Percentiles rank a stretch among this genome's conserved stretches.
Conservation (phyloP, 92 coral and sea anemone genomes). For the Porites lobata region DNA sequence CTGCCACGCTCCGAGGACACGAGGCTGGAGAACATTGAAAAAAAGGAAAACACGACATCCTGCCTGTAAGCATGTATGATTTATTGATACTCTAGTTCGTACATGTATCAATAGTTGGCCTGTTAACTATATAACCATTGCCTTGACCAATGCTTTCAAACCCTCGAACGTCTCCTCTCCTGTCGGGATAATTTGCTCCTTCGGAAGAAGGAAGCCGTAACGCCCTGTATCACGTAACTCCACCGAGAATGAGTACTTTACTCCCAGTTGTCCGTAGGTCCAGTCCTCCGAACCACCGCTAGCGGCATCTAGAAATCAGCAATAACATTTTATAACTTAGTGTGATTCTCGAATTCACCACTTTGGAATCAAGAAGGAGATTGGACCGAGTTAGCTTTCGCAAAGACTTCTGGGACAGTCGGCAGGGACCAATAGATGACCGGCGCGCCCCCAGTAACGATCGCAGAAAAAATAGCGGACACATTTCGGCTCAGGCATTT, state of each 20-base stretch:
- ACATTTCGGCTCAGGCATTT: too few species aligned
- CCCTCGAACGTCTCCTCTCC: constrained; percentile 89
- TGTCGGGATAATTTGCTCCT: constrained; percentile 79
- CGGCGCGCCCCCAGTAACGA: too few species aligned
- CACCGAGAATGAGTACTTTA: constrained; percentile 84
- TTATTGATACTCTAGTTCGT: neutral
- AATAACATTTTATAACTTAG: too few species aligned
- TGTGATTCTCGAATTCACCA: too few species aligned
- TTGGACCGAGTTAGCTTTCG: too few species aligned
- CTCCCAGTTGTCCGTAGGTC: constrained; percentile 77
- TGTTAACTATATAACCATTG: constrained; percentile 53
- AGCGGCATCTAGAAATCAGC: constrained; percentile 70
- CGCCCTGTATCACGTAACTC: constrained; percentile 89
- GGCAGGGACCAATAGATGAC: too few species aligned
- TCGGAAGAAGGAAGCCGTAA: constrained; percentile 85
- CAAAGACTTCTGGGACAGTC: too few species aligned
- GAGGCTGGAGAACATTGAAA: neutral
- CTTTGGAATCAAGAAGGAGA: too few species aligned
- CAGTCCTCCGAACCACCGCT: constrained; percentile 90
- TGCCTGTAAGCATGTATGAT: neutral
- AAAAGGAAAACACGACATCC: neutral
- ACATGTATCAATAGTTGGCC: neutral
- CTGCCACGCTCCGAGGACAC: too few species aligned
- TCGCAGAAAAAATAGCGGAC: too few species aligned
- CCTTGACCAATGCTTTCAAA: constrained; percentile 71